Base-by-base conservation (phyloP, 2,888 invertebrate species). In the Endotricha flammealis region DNA sequence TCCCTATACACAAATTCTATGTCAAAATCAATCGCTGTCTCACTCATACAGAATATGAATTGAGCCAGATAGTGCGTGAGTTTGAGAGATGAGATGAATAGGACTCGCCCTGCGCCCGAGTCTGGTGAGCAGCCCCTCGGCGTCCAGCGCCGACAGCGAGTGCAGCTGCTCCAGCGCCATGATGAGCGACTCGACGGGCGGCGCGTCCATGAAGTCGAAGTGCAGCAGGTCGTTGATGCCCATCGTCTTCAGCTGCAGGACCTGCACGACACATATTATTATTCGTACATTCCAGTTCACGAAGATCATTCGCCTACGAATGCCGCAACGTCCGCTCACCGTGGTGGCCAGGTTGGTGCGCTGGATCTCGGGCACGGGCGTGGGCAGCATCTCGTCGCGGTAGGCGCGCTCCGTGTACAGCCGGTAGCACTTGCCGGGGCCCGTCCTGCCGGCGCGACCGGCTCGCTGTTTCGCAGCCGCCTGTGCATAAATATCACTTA, bases 181-280 rank as follows among this genome's bases (percentile, higher is more conserved):
- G 41, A 99, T 96, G 49, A 99, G 90, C 0, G 98, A 96, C 83
- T 99, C 98, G 11, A 97, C 96, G 0, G 99, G 98, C 12, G 99
- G 99, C 0, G 99, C 96, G 77, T 99, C 99, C 99, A 99, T 99
- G 86, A 99, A 99, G 87, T 99, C 99, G 74, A 99, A 99, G 70
- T 97, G 95, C 12, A 99, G 82, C 35, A 99, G 87, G 83, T 99
- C 99, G 72, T 99, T 99, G 57, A 99, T 99, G 13, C 99, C 99
- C 99, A 99, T 99, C 0, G 99, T 98, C 77, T 99, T 99, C 20
- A 99, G 82, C 58, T 98, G 98, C 8, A 99, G 80, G 22, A 98
- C 95, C 88, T 88, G 62, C 2, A 42, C 12, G 5, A 14, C 7
- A 25, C 7, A n/a, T n/a, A n/a, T n/a, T n/a, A n/a, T n/a, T n/a